Conservation (phyloP, 2,797 vertebrate genomes). For the Austrolebias charrua region DNA sequence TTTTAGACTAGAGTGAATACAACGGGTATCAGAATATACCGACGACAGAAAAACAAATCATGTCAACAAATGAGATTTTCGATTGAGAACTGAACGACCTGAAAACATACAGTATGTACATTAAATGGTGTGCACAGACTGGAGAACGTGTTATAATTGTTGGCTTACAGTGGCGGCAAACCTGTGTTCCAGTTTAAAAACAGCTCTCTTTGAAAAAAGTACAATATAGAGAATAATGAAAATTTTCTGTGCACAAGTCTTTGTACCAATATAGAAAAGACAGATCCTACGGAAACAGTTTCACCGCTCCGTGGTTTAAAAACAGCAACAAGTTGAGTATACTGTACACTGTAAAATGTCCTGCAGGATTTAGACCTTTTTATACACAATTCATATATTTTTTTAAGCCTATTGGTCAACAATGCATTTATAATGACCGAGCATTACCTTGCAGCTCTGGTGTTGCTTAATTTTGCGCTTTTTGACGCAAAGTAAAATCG, state of each 20-base stretch:
- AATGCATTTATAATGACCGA: background rate
- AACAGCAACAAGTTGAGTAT: background rate
- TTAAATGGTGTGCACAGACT: conserved; percentile 67
- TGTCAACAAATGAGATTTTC: conserved; percentile 64
- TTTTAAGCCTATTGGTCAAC: background rate
- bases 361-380: too few species aligned
- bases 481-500: too few species aligned
- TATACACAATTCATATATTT: too few species aligned
- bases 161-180: conserved; percentile 12
- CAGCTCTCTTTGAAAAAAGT: too few species aligned
- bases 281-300: background rate
- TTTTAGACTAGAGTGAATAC: conserved; percentile 58
- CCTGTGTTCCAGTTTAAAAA: background rate
- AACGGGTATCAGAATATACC: conserved; percentile 55
- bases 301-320: background rate
- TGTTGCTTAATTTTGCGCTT: too few species aligned
- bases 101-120: conserved; percentile 76
- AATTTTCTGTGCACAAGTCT: background rate
- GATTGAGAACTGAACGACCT: conserved; percentile 75
- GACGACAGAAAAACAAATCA: conserved; percentile 47
- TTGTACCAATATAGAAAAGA: background rate
- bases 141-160: conserved; percentile 3
- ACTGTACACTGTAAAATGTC: background rate
- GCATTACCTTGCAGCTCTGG: too few species aligned
- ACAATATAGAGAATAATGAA: too few species aligned